phyloP scores from a whole-genome alignment of 2,113 vertebrate species.

The Sorex araneus region DNA sequence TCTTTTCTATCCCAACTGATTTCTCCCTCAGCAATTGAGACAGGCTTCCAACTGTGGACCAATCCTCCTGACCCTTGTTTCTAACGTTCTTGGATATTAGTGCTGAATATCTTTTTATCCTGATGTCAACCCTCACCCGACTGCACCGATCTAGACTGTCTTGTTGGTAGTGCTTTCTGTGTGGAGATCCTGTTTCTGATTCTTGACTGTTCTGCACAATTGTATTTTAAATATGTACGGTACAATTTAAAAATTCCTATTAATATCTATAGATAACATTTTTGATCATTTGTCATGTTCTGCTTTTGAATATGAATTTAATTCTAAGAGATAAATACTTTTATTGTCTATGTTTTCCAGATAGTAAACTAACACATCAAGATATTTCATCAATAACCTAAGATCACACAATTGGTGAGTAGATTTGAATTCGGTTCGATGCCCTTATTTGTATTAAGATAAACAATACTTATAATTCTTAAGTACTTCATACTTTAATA shows the following conservation, averaged over 20 bases:
- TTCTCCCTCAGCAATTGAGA: too few relatives aligned
- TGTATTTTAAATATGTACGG: neutral
- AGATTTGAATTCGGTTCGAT: neutral
- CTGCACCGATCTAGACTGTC: neutral
- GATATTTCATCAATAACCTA: neutral
- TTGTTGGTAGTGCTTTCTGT: neutral
- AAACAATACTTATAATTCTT: too few relatives aligned
- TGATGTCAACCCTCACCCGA: neutral
- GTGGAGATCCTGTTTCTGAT: too few relatives aligned
- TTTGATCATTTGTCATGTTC: neutral
- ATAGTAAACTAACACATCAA: neutral
- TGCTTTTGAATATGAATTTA: neutral
- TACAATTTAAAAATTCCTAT: neutral
- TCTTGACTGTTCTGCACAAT: neutral
- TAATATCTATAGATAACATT: neutral
- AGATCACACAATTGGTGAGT: neutral
- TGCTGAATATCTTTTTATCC: too few relatives aligned
- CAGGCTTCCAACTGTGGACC: too few relatives aligned
- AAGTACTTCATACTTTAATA: too few relatives aligned
- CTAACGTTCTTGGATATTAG: too few relatives aligned
- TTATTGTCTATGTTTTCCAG: neutral
- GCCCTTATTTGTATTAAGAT: too few relatives aligned
- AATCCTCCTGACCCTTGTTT: too few relatives aligned
- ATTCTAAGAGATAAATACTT: neutral
- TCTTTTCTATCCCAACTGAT: too few relatives aligned